Evolutionary conservation across 2,888 invertebrate species (phyloP), one percentile per base, ranked within the genome.

Genomic region (Limnephilus lunatus): DNA sequence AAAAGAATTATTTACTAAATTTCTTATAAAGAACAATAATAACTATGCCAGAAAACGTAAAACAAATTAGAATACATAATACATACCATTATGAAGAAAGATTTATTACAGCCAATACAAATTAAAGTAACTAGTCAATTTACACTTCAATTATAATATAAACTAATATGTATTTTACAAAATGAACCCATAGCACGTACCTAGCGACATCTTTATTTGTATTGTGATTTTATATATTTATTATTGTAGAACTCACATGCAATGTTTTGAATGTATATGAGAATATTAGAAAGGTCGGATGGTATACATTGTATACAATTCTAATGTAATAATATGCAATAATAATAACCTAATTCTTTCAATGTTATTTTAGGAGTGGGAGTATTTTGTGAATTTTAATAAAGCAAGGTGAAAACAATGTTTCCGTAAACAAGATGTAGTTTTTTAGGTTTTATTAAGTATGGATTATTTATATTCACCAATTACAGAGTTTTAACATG

Each of bases 81-180:
- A 81, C n/a, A 11, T n/a, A 81, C 11, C 14, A 81, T 31, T 31
- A 81, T 81, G 81, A 81, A 30, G 31, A 81, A 81, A 81, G 31
- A 14, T 81, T 81, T 81, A 81, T 81, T 14, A 30, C 81, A 81
- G 30, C 31, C 81, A 31, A 31, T 81, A 81, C 31, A 25, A 31
- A 81, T 31, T 31, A 81, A 81, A 11, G 81, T 81, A 81, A 81
- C 81, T 81, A 81, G 81, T 81, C 81, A 81, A 81, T 81, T 81
- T 31, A 31, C 30, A 81, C 31, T 31, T 81, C 81, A 81, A 81
- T 81, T 81, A 81, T 31, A 81, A 68, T 48, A 15, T 48, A 48
- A 14, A 53, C 15, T 53, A 53, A 53, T 53, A 53, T 53, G 53
- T 53, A 68, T 68, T 68, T 68, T 68, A 68, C 53, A 68, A 68